Conservation (phyloP, 2,888 invertebrate genomes). For the Cosmia pyralina region DNA sequence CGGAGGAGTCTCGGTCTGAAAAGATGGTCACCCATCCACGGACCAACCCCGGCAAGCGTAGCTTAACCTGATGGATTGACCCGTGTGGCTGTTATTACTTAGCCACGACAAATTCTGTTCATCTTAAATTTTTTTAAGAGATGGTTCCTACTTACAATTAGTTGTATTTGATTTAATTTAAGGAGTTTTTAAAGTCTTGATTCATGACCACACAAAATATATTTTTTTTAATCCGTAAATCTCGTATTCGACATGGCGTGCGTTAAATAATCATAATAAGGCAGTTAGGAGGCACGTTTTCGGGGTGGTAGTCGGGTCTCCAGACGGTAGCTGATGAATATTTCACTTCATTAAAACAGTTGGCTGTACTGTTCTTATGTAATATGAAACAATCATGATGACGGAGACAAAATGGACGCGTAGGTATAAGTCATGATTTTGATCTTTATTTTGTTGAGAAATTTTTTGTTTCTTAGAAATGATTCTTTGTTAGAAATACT, state of each 20-base stretch:
- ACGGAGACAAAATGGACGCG: conserved; percentile 60
- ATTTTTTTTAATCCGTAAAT: not conserved
- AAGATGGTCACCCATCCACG: too few species aligned
- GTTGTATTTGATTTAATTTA: not conserved
- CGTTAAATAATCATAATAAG: conserved; percentile 68
- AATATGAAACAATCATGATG: conserved; percentile 78
- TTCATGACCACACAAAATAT: not conserved
- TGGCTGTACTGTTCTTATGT: conserved; percentile 77
- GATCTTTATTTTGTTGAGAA: conserved; percentile 16
- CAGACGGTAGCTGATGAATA: conserved; percentile 87
- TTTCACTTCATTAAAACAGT: conserved; percentile 88
- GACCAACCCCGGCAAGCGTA: too few species aligned
- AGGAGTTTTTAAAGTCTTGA: not conserved
- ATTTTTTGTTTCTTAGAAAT: conserved; percentile 6
- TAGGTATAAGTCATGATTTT: conserved; percentile 1
- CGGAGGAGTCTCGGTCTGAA: too few species aligned
- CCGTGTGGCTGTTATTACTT: too few species aligned
- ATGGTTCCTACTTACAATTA: too few species aligned
- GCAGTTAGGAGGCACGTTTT: conserved; percentile 71
- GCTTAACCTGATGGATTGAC: too few species aligned
- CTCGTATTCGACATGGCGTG: not conserved
- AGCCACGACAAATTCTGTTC: not conserved
- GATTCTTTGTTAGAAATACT: not conserved
- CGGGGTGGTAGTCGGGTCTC: conserved; percentile 78
- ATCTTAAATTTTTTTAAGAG: not conserved